These are phyloP conservation scores for Netelia fuscicornis DNA, from an alignment of 2,888 invertebrate species.

Conservation along the genomic window DNA sequence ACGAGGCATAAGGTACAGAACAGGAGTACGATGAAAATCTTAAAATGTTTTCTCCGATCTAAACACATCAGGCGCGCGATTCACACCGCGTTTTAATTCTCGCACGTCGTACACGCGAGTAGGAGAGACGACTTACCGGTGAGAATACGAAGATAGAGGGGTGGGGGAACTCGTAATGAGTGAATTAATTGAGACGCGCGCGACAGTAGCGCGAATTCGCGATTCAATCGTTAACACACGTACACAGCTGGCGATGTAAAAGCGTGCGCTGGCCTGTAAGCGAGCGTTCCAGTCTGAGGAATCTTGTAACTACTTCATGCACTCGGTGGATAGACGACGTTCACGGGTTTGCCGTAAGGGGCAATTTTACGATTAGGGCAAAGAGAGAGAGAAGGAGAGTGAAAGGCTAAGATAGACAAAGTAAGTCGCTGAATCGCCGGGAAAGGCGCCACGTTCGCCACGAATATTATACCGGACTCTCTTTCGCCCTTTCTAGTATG, in stretches of 20 bases:
- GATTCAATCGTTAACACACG: slow-evolving; percentile 55
- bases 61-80: slow-evolving; percentile 28
- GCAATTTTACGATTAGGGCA: slow-evolving; percentile 58
- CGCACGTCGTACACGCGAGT: neutral
- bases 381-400: slow-evolving; percentile 4
- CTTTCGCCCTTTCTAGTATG: slow-evolving; percentile 20
- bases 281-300: slow-evolving; percentile 64
- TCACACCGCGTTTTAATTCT: slow-evolving; percentile 26
- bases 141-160: neutral
- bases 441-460: slow-evolving; percentile 63
- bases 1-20: neutral
- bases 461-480: slow-evolving; percentile 51
- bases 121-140: neutral
- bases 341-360: slow-evolving; percentile 41
- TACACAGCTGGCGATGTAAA: slow-evolving; percentile 26
- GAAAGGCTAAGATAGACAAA: neutral
- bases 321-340: slow-evolving; percentile 57
- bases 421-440: slow-evolving; percentile 51
- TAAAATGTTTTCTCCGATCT: slow-evolving; percentile 55
- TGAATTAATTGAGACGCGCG: slow-evolving; percentile 64
- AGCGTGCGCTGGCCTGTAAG: slow-evolving; percentile 36
- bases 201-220: slow-evolving; percentile 63
- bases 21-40: slow-evolving; percentile 58
- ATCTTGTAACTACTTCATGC: slow-evolving; percentile 63
- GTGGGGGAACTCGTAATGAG: slow-evolving; percentile 48